These are phyloP conservation scores for Flabesymbios commensalis DNA, from an alignment of 2,888 invertebrate species.

Conservation along the genomic window DNA sequence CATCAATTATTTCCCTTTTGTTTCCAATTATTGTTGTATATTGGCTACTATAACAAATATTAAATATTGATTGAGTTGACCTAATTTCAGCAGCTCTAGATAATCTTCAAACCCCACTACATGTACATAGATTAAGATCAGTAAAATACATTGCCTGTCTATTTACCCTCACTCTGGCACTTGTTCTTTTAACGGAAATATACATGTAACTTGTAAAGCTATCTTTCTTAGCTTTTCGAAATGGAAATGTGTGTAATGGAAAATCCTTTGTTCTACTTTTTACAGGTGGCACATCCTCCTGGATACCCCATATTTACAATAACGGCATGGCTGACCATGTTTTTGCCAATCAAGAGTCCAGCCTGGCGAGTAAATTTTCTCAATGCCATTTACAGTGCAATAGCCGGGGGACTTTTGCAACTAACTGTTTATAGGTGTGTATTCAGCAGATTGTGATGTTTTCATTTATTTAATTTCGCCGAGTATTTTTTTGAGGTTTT, in stretches of 20 bases:
- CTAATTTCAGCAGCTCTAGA: too few species aligned
- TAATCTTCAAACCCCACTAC: not conserved
- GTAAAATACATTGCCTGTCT: too few species aligned
- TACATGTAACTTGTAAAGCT: not conserved
- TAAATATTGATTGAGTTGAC: too few species aligned
- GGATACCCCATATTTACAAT: constrained; percentile 59
- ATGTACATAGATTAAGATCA: not conserved
- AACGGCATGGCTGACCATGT: constrained; percentile 41
- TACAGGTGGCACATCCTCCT: constrained; percentile 58
- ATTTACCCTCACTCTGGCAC: too few species aligned
- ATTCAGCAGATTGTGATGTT: not conserved
- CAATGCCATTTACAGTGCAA: constrained; percentile 43
- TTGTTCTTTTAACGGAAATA: not conserved
- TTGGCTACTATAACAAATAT: too few species aligned
- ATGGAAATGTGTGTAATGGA: too few species aligned
- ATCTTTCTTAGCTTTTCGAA: too few species aligned
- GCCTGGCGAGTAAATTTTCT: constrained; percentile 55
- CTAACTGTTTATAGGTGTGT: constrained; percentile 41
- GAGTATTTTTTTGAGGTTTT: too few species aligned
- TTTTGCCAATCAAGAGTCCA: constrained; percentile 44
- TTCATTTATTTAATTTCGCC: too few species aligned
- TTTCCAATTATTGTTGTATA: too few species aligned
- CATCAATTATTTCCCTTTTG: too few species aligned
- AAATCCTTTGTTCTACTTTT: not conserved
- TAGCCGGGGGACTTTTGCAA: constrained; percentile 40